Base-by-base conservation (phyloP, 2,113 vertebrate species). In the Stercorarius parasiticus region DNA sequence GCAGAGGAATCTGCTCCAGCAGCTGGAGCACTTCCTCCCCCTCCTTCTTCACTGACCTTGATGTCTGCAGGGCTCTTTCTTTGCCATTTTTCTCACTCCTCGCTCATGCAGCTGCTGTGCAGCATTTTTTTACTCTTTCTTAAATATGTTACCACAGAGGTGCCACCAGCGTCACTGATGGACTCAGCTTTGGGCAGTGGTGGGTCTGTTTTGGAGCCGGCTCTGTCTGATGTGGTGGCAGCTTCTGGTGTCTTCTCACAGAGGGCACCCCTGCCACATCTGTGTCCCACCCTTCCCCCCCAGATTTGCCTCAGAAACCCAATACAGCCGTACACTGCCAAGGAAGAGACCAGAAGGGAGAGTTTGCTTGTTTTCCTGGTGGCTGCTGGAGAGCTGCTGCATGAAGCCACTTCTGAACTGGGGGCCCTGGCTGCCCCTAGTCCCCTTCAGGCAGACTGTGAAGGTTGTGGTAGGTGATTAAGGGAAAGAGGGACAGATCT, bases 271-370 rank as follows among this genome's bases (percentile, higher is more conserved):
- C 8, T n/a, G 29, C 40, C 85, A 47, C 15, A 40, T 47, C 52
- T 42, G 4, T 30, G 29, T 40, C 62, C 27, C 4, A 2, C 15
- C 23, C 4, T 2, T 7, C 3, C 16, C 23, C 6, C 10, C 6
- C 5, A 5, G 6, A 47, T 26, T 59, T 61, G 49, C 36, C 27
- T 9, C 20, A 10, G 43, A 67, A 49, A 32, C 26, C 22, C 10
- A 19, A 3, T 26, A 4, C 26, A 82, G 19, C 16, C 62, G n/a
- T 36, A 13, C 19, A 2, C 8, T 78, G n/a, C 74, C 53, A 43
- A 56, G 52, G 23, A 61, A 55, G 56, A 50, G 45, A 84, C 13
- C 27, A n/a, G 65, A 32, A 62, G 13, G 38, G 19, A 93, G 47
- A 55, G 22, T 43, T 58, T 30, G 1, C 38, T 13, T 50, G 7